Percentiles rank a stretch among this genome's conserved stretches.
Conservation (phyloP, 2,113 vertebrate species). For the Phaethornis superciliosus region DNA sequence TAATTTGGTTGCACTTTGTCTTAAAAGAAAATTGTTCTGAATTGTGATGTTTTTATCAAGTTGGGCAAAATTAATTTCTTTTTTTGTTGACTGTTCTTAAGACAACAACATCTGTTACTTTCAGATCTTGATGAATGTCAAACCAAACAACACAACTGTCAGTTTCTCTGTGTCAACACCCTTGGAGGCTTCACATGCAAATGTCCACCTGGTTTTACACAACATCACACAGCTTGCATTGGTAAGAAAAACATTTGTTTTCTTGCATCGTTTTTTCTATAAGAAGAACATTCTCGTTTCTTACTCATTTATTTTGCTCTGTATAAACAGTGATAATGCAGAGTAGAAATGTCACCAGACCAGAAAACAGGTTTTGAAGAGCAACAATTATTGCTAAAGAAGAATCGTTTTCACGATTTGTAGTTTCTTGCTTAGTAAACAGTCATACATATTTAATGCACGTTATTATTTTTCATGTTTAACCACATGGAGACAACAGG, state of each 20-base stretch:
- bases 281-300: not conserved
- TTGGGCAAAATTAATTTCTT: not conserved
- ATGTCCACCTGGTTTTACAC: constrained; percentile 86
- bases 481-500: not conserved
- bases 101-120: constrained; percentile 18
- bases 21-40: not conserved
- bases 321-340: not conserved
- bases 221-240: constrained; percentile 87
- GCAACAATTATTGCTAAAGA: not conserved
- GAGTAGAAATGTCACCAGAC: not conserved
- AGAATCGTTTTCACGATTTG: not conserved
- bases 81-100: not conserved
- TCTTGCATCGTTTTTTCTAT: not conserved
- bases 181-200: constrained; percentile 87
- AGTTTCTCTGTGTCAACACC: constrained; percentile 86
- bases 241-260: constrained; percentile 71
- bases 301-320: not conserved
- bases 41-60: not conserved
- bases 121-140: constrained; percentile 89
- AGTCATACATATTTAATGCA: not conserved
- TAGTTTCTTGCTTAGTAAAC: not conserved
- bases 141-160: constrained; percentile 86
- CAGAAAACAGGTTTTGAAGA: not conserved
- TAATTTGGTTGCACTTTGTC: not conserved
- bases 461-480: not conserved